Base-by-base conservation (phyloP, 92 coral and sea anemone species). In the Pocillopora meandrina region DNA sequence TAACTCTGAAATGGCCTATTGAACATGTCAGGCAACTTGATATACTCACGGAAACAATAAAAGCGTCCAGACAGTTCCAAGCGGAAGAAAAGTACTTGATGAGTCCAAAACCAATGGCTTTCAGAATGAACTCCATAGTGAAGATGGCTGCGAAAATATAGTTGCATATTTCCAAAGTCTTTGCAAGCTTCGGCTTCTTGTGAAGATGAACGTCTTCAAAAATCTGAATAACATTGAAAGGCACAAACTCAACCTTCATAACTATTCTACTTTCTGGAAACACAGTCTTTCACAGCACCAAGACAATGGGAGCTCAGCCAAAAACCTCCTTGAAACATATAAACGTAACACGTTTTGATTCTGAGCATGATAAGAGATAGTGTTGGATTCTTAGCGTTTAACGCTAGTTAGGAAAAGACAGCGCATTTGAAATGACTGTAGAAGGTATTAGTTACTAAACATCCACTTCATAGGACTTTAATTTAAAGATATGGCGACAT, bases 31-130 rank as follows among this genome's bases (percentile, higher is more conserved):
- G 31, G 31, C 31, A 26, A 26, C 14, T 0, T 19, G 33, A 31
- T 10, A 2, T 13, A 76, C 98, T 89, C 78, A 95, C 98, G 77
- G 97, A 90, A 57, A 95, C 98, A 66, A 95, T 95, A 36, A 88
- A 63, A 20, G 95, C 91, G 65, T 95, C 98, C n/a, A 95, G 87
- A 61, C 95, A 95, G 82, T 95, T 95, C 98, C 98, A 95, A n/a
- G 91, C 94, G 5, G 97, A 93, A 7, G 98, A 85, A 64, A 95
- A 93, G 85, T 95, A 95, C 76, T 92, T 89, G 10, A 91, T 76
- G 33, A 93, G 76, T 11, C 98, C 98, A 71, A 95, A 86, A 18
- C 98, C 98, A 85, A 90, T 90, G 60, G 92, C 85, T 74, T 95
- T 95, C 81, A 95, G 89, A 42, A 91, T 65, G 79, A 93, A 93